Conservation (phyloP, 2,113 vertebrate genomes). For the Albula glossodonta region DNA sequence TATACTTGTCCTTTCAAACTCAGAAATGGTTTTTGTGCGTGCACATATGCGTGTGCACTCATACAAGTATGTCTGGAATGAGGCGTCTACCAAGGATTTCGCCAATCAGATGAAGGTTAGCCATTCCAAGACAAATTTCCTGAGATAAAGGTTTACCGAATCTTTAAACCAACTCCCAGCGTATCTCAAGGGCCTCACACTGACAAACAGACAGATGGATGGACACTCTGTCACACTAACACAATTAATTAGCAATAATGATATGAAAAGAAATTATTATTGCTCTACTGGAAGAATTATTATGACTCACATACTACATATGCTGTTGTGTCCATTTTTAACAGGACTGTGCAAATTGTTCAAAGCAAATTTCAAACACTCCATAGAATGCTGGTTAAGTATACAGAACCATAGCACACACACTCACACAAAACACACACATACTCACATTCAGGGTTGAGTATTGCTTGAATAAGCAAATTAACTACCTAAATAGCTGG, state of each 20-base stretch:
- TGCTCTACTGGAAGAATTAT: neutral
- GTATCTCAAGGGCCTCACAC: constrained; percentile 29
- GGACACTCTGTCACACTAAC: constrained; percentile 23
- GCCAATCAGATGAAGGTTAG: neutral
- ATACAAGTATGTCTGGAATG: neutral
- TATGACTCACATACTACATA: neutral
- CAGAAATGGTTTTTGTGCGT: too few relatives aligned
- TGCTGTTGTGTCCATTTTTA: neutral
- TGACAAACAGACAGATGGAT: constrained; percentile 43
- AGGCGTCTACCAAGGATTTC: neutral
- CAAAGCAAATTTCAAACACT: too few relatives aligned
- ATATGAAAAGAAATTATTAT: neutral
- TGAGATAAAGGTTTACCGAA: neutral
- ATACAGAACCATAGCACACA: neutral
- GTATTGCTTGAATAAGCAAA: constrained; percentile 75
- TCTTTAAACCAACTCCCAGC: neutral
- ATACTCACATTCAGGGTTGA: constrained; percentile 33
- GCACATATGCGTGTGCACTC: too few relatives aligned
- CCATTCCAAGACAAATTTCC: neutral
- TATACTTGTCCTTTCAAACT: too few relatives aligned
- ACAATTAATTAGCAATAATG: neutral
- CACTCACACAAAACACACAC: neutral
- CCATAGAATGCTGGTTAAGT: too few relatives aligned
- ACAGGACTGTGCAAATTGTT: too few relatives aligned
- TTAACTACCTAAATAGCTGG: constrained; percentile 65